Evolutionary conservation across 1,140 invertebrate species (phyloP), one percentile per base, ranked within the genome.

Genomic region (Heliothis virescens): DNA sequence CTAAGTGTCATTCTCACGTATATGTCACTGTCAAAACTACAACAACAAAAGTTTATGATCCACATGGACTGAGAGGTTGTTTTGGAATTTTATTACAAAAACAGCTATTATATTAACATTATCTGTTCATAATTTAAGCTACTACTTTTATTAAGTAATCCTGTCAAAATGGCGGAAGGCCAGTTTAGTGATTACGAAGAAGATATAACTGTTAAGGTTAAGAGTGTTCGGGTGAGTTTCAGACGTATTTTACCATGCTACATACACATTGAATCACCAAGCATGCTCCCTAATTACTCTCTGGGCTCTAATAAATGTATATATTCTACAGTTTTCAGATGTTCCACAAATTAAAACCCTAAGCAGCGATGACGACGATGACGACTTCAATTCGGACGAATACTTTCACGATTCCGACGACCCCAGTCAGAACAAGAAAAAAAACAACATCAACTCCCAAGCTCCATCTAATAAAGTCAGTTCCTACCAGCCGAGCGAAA

Each of bases 401-500:
- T 94, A 92, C 63, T 92, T 91, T 67, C 90, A 93, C 81, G 93
- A 94, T 76, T 95, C 91, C 11, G 94, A 95, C 86, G 91, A 92
- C 76, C 83, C 87, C n/a, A 67, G 67, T 26, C 83, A 88, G 13
- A 72, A 67, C 3, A 80, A 86, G 4, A 89, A 88, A 63, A 91
- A 91, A 79, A 83, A 88, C 21, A 85, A 90, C 75, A 47, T 88
- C 7, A 95, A 95, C 76, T 69, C 96, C 89, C 97, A 97, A 91
- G 92, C 90, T 59, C 86, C 94, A 15, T 96, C 96, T n/a, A 96
- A 95, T 47, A 97, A 97, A 94, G 81, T 97, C 13, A 95, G 90
- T n/a, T 96, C 95, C 80, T 98, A 96, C 90, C 98, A 98, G 90
- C 97, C 98, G 3, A 95, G 95, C 62, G 98, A 98, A 59, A 98